Percentiles rank a stretch among this genome's conserved stretches.
These are phyloP conservation scores for Pantherophis alleghaniensis DNA, from an alignment of 2,797 vertebrate genomes.

Conservation along the genomic window DNA sequence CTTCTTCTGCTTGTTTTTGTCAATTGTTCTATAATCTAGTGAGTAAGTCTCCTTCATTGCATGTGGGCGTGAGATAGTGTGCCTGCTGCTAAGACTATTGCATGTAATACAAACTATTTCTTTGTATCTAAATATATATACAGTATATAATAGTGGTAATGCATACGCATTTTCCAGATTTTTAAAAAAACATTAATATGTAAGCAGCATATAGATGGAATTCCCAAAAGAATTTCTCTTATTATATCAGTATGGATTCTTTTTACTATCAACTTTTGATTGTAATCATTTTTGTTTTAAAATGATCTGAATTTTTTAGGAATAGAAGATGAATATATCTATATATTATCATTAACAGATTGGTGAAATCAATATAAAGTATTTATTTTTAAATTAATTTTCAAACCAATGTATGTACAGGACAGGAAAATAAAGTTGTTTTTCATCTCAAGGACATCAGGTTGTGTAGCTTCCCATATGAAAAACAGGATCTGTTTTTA, in stretches of 20 bases:
- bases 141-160: neutral
- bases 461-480: neutral
- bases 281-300: neutral
- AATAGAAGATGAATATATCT: neutral
- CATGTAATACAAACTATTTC: neutral
- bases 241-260: neutral
- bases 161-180: neutral
- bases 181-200: neutral
- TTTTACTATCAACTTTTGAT: conserved; percentile 1
- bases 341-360: neutral
- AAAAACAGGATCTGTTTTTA: neutral
- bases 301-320: neutral
- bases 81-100: neutral
- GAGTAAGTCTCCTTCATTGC: neutral
- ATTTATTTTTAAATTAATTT: neutral
- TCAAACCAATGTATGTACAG: neutral
- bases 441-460: neutral
- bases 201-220: neutral
- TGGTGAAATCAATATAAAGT: neutral
- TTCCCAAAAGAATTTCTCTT: neutral
- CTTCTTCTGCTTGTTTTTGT: neutral
- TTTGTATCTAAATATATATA: neutral
- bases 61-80: neutral
- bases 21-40: neutral
- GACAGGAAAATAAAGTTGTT: neutral